These are phyloP conservation scores for Phyllostomus discolor DNA, from an alignment of 2,113 vertebrate species.

Conservation along the genomic window DNA sequence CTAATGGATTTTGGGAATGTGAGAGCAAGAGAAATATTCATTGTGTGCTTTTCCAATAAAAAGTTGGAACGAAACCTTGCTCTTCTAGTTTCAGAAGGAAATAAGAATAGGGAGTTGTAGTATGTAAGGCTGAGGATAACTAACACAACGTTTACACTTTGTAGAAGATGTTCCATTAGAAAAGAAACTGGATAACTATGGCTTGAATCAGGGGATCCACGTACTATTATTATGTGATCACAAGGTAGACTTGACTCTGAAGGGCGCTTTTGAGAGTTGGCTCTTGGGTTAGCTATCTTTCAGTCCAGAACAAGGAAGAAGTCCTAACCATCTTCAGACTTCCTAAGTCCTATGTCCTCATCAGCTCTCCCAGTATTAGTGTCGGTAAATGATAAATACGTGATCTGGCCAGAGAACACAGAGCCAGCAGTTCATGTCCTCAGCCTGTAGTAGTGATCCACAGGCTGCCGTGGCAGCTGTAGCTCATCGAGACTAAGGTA, in stretches of 20 bases:
- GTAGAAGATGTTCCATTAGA: not conserved
- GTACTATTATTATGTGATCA: not conserved
- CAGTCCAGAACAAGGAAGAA: not conserved
- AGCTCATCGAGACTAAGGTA: not conserved
- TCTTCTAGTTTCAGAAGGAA: not conserved
- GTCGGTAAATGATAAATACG: not conserved
- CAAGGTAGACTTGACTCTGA: not conserved
- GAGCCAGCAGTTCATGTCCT: not conserved
- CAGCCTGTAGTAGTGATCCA: not conserved
- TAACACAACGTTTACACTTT: not conserved
- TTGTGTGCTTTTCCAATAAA: slow-evolving; percentile 34
- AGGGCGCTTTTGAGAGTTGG: not conserved
- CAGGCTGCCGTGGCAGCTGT: not conserved
- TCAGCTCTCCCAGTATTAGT: not conserved
- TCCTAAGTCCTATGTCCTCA: not conserved
- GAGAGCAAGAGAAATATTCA: slow-evolving; percentile 4
- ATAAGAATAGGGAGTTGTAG: not conserved
- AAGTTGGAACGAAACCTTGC: slow-evolving; percentile 16
- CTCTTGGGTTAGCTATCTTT: not conserved
- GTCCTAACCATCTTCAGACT: not conserved
- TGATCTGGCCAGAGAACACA: not conserved
- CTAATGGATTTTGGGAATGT: not conserved
- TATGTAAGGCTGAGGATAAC: not conserved
- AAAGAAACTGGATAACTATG: not conserved
- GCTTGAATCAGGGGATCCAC: not conserved